These are phyloP conservation scores for Candoia aspera DNA, from an alignment of 2,113 vertebrate species.

Conservation along the genomic window DNA sequence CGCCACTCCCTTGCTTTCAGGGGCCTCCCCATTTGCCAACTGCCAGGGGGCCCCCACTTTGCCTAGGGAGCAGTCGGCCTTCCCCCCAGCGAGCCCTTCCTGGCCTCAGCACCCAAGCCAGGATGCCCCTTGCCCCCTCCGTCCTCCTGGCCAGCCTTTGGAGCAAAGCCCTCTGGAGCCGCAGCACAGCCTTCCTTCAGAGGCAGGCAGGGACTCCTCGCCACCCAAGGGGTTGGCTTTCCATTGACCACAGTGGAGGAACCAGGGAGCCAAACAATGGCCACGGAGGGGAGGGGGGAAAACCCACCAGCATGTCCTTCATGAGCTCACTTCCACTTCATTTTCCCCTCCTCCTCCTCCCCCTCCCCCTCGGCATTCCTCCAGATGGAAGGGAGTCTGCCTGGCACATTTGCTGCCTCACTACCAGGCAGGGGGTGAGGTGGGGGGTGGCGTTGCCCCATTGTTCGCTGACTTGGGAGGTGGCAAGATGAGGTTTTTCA, in stretches of 20 bases:
- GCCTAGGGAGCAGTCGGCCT: neutral
- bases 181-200: neutral
- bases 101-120: neutral
- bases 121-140: neutral
- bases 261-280: neutral
- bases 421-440: neutral
- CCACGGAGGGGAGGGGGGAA: neutral
- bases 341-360: neutral
- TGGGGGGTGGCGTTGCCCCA: neutral
- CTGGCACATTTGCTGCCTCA: neutral
- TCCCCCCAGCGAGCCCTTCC: neutral
- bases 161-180: neutral
- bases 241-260: no score
- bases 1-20: neutral
- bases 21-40: neutral
- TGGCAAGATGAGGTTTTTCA: neutral
- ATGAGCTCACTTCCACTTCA: neutral
- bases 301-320: neutral
- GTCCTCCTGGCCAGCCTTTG: neutral
- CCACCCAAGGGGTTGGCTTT: neutral
- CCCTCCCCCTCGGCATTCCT: slow-evolving; percentile 4
- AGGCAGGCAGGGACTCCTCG: neutral
- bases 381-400: neutral
- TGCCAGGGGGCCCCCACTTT: neutral
- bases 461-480: neutral